These are phyloP conservation scores for Heliconius melpomene DNA, from an alignment of 1,140 invertebrate genomes.

Conservation along the genomic window DNA sequence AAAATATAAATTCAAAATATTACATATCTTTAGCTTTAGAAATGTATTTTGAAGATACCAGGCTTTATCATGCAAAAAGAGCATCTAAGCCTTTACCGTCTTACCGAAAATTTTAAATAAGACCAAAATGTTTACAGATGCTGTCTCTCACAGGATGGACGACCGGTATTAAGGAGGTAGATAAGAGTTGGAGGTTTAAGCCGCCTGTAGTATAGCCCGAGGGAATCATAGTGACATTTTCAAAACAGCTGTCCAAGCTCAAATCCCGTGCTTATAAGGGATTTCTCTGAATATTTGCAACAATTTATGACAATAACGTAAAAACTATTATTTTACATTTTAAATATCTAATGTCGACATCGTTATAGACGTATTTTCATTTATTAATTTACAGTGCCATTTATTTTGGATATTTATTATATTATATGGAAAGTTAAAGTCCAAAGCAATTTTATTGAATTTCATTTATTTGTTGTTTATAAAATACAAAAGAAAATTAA, in stretches of 20 bases:
- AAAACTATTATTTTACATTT: not conserved
- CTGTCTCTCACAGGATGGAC: slow-evolving; percentile 27
- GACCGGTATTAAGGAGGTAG: slow-evolving; percentile 33
- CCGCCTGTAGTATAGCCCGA: slow-evolving; percentile 32
- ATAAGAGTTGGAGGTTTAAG: slow-evolving; percentile 39
- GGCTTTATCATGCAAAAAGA: not conserved
- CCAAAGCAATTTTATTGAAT: too few species aligned
- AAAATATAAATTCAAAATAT: not conserved
- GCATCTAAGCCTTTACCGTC: not conserved
- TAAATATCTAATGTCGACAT: too few species aligned
- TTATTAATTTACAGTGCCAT: not conserved
- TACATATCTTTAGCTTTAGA: not conserved
- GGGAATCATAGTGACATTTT: slow-evolving; percentile 40
- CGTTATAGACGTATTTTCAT: not conserved
- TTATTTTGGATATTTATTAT: too few species aligned
- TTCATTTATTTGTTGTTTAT: too few species aligned
- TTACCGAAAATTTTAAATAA: slow-evolving; percentile 4
- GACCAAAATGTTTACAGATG: slow-evolving; percentile 24
- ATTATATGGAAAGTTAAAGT: too few species aligned
- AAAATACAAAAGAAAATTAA: too few species aligned
- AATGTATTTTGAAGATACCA: not conserved
- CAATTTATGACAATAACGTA: not conserved
- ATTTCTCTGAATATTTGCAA: slow-evolving; percentile 28
- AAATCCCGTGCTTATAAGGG: slow-evolving; percentile 33
- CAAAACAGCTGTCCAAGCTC: slow-evolving; percentile 33